Conservation (phyloP, 2,888 invertebrate species). For the Odontomyia ornata region DNA sequence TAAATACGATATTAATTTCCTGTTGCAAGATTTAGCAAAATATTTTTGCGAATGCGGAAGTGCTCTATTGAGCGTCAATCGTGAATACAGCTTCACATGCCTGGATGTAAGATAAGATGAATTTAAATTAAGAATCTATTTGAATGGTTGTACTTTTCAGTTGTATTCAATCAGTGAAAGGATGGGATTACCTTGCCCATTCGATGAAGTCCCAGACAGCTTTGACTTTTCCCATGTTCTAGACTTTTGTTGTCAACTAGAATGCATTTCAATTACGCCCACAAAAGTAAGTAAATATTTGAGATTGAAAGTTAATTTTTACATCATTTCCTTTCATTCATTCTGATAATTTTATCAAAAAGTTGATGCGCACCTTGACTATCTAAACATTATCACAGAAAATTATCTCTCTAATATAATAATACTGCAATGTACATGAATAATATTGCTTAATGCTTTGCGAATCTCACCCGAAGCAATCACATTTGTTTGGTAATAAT, state of each 20-base stretch:
- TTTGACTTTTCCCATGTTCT: constrained; percentile 91
- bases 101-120: constrained; percentile 74
- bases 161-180: constrained; percentile 90
- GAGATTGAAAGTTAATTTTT: no score
- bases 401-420: no score
- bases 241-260: constrained; percentile 84
- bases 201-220: constrained; percentile 78
- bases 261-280: constrained; percentile 64
- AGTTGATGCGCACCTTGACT: no score
- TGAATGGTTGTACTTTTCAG: no score
- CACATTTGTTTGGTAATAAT: no score
- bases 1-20: constrained; percentile 87
- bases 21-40: constrained; percentile 83
- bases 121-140: background rate
- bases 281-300: constrained; percentile 55
- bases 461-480: no score
- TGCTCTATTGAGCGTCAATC: constrained; percentile 68
- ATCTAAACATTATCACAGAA: no score
- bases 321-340: no score
- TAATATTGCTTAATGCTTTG: no score
- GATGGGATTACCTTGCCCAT: constrained; percentile 85
- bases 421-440: no score
- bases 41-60: constrained; percentile 81
- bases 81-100: constrained; percentile 76
- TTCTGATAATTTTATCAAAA: no score